These are phyloP conservation scores for Charanyca ferruginea DNA, from an alignment of 2,888 invertebrate genomes.

Conservation along the genomic window DNA sequence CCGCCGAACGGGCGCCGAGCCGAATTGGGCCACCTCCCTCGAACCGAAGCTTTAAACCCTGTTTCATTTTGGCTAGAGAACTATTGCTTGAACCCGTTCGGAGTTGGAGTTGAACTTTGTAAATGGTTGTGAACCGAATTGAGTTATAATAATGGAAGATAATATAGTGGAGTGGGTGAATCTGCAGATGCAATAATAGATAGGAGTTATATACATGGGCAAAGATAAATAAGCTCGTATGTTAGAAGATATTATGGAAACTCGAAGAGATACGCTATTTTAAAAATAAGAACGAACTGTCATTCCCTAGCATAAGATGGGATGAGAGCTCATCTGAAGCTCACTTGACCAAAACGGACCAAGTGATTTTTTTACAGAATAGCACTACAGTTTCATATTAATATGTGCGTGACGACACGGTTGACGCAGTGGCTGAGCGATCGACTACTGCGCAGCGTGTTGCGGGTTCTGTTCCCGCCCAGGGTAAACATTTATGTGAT, in stretches of 20 bases:
- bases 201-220: neutral
- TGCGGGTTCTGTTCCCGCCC: too few relatives aligned
- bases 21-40: conserved; percentile 63
- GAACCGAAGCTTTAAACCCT: conserved; percentile 47
- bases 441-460: too few relatives aligned
- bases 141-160: conserved; percentile 16
- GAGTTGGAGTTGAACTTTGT: conserved; percentile 51
- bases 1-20: conserved; percentile 79
- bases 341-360: too few relatives aligned
- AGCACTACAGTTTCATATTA: conserved; percentile 2
- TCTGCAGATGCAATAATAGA: conserved; percentile 31
- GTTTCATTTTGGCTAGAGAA: conserved; percentile 52
- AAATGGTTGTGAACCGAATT: conserved; percentile 52
- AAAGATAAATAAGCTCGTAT: neutral
- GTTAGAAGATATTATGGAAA: neutral
- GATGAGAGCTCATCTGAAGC: too few relatives aligned
- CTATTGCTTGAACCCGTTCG: conserved; percentile 40
- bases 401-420: too few relatives aligned
- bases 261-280: neutral
- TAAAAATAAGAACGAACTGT: neutral
- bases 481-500: too few relatives aligned
- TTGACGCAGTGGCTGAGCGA: too few relatives aligned
- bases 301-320: too few relatives aligned
- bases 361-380: too few relatives aligned
- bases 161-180: conserved; percentile 17